Conservation (phyloP, 1,140 invertebrate genomes). For the Campodea augens region DNA sequence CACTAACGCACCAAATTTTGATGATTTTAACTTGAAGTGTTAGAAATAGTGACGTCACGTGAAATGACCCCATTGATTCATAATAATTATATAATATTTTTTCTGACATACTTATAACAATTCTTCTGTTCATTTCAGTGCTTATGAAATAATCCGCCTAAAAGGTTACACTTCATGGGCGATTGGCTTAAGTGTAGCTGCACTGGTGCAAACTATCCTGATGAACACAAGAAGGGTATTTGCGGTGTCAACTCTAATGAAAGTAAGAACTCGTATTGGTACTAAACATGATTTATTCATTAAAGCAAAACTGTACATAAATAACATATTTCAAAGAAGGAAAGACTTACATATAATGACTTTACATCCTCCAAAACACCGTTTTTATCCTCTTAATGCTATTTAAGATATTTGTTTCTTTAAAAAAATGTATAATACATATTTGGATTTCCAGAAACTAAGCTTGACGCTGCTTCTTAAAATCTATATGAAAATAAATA, state of each 20-base stretch:
- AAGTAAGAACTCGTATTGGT: constrained; percentile 32
- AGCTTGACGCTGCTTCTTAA: not conserved
- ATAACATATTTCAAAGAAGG: no score
- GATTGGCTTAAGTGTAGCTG: constrained; percentile 62
- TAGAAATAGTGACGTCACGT: no score
- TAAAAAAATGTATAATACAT: not conserved
- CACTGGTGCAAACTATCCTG: constrained; percentile 48
- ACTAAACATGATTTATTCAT: not conserved
- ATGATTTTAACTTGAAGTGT: no score
- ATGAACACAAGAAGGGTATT: constrained; percentile 56
- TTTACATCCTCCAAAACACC: no score
- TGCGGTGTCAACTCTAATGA: constrained; percentile 57
- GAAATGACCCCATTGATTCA: no score
- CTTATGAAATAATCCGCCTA: constrained; percentile 72
- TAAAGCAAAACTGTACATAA: no score
- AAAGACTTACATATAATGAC: no score
- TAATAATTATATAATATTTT: no score
- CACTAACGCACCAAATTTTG: no score
- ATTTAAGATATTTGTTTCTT: no score
- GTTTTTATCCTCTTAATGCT: no score
- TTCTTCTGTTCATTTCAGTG: constrained; percentile 28
- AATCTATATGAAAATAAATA: constrained; percentile 6
- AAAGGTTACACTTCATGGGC: constrained; percentile 85
- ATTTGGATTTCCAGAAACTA: not conserved
- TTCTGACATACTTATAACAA: no score